Evolutionary conservation across 1,140 invertebrate genomes (phyloP).

Genomic region (Eriosoma lanigerum): DNA sequence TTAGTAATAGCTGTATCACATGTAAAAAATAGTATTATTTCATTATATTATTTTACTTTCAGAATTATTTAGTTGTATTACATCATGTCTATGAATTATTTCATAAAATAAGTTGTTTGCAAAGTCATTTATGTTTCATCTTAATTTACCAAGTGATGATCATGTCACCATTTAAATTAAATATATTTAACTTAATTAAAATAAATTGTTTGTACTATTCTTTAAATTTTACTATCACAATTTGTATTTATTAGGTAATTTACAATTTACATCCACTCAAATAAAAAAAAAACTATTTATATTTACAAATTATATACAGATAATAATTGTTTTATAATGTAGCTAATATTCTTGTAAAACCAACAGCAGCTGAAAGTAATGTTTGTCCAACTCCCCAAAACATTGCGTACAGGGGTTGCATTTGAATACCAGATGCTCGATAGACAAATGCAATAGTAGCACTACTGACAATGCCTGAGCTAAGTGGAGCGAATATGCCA

Average conservation of each 20-base stretch:
- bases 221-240: background rate
- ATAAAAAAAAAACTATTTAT: background rate
- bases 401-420: conserved; percentile 86
- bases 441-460: conserved; percentile 93
- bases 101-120: too few relatives aligned
- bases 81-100: too few relatives aligned
- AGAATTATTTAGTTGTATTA: too few relatives aligned
- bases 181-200: too few relatives aligned
- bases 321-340: conserved; percentile 63
- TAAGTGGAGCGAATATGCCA: conserved; percentile 81
- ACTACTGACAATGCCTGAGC: conserved; percentile 85
- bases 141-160: too few relatives aligned
- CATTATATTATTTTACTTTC: too few relatives aligned
- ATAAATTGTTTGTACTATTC: too few relatives aligned
- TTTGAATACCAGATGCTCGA: conserved; percentile 79
- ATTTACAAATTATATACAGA: background rate
- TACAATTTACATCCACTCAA: too few relatives aligned
- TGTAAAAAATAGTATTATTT: too few relatives aligned
- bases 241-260: background rate
- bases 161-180: too few relatives aligned
- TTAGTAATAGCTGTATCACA: too few relatives aligned
- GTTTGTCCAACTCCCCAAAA: conserved; percentile 94
- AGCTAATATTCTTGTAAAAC: conserved; percentile 88
- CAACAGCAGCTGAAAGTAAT: conserved; percentile 80
- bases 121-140: too few relatives aligned